Base-by-base conservation (phyloP, 2,888 invertebrate genomes). In the Melanostoma mellinum region DNA sequence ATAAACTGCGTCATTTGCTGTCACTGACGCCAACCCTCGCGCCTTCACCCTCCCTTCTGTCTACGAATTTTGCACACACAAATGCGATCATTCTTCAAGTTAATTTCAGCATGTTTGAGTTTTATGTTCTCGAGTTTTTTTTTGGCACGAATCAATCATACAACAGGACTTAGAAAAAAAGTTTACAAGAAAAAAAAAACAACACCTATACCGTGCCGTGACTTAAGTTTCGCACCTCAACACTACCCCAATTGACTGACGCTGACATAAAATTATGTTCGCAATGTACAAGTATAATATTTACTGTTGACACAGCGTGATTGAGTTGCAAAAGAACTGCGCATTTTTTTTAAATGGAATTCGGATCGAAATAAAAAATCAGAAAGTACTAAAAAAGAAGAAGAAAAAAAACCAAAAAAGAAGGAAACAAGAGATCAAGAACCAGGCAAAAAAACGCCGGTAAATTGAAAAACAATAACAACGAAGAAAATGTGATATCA, bases 281-380 rank as follows among this genome's bases (percentile, higher is more conserved):
- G 6, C 1, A 4, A 5, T 9, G 52, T n/a, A 6, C 33, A 53
- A 6, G 44, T 30, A 73, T 8, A 38, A 36, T 30, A 20, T 2
- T 50, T 40, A 69, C 53, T 53, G 67, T 61, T 81, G 76, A 61
- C 55, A 76, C 42, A 50, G 9, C 48, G 72, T 20, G 65, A 67
- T 55, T 53, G 48, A 53, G 44, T 60, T 76, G 60, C 60, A 61
- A 58, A 72, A 67, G 69, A 81, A 81, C 77, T 81, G 81, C 81
- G 81, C 81, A 81, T 72, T 81, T 38, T 65, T 42, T 55, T 60
- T 35, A 3, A 33, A 61, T 72, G 71, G 67, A 72, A 61, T 76
- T 61, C 10, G 46, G 33, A 32, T n/a, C 33, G 8, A 8, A 10
- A n/a, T 8, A 4, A 33, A 44, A 33, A 33, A 48, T 5, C 20